These are phyloP conservation scores for Mesaphorura yosii DNA, from an alignment of 1,140 invertebrate genomes.

Conservation along the genomic window DNA sequence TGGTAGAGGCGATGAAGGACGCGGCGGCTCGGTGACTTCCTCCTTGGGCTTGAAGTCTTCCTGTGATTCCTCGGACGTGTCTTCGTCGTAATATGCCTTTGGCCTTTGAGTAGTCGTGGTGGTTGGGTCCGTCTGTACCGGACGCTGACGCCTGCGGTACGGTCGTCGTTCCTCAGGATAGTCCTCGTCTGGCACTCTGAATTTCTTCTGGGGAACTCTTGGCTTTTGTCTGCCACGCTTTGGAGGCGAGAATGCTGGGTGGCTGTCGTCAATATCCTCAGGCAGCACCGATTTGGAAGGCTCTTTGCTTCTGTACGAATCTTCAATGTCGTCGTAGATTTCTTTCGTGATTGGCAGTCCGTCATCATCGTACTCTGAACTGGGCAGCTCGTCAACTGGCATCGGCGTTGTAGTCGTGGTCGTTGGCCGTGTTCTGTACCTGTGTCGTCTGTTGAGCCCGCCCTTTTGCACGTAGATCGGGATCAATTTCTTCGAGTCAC, in stretches of 20 bases:
- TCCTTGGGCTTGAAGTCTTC: conserved; percentile 5
- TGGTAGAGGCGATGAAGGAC: not conserved
- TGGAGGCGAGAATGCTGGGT: not conserved
- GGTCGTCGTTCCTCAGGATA: not conserved
- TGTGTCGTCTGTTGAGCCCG: conserved; percentile 3
- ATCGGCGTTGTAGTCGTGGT: conserved; percentile 1
- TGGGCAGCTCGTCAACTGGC: not conserved
- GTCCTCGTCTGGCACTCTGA: not conserved
- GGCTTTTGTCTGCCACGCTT: not conserved
- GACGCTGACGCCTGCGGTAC: not conserved
- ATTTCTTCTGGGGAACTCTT: not conserved
- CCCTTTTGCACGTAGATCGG: conserved; percentile 22
- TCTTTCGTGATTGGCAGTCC: not conserved
- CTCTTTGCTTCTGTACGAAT: not conserved
- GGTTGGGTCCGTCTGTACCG: not conserved
- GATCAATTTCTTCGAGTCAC: conserved; percentile 14
- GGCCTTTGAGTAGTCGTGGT: not conserved
- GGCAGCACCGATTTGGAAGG: not conserved
- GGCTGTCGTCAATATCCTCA: not conserved
- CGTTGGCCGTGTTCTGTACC: conserved; percentile 4
- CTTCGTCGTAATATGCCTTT: not conserved
- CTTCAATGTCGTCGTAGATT: not conserved
- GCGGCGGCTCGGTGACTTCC: not conserved
- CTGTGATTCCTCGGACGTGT: conserved; percentile 3
- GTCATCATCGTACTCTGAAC: conserved; percentile 22